Evolutionary conservation across 2,888 invertebrate species (phyloP), one percentile per base, ranked within the genome.

Genomic region (Galerucella calmariensis): DNA sequence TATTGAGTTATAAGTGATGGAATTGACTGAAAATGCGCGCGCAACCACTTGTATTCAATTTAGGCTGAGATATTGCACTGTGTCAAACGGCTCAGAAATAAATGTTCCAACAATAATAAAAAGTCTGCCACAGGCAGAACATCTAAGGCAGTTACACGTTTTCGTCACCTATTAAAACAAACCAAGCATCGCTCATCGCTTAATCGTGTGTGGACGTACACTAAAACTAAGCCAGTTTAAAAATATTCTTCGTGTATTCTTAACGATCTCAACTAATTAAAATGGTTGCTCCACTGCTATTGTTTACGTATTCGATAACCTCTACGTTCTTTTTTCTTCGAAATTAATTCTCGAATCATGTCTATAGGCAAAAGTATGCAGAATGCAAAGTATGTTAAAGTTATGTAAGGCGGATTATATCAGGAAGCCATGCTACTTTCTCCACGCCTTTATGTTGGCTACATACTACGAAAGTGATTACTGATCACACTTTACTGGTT

Each of bases 361-460:
- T 62, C 48, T 71, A 72, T 41, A 65, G 62, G 20, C 20, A 56
- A 56, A 46, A 70, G 20, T 66, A 69, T 20, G 20, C 62, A 72
- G 73, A 70, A 76, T 72, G 63, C 44, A 72, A 79, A 79, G 81
- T 82, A 76, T 80, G 81, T 80, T 81, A 75, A 41, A 16, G 71
- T 82, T 82, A 81, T 67, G 69, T 79, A 81, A 82, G 75, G 24
- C 53, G 70, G 75, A 77, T 78, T 80, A 77, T 80, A 77, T 76
- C 80, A 81, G 81, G 82, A 82, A 82, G 79, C 78, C 68, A 78
- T 79, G 69, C 78, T 72, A 81, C 82, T 82, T 82, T 82, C 82
- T 81, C 82, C 75, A 75, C 73, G 74, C 80, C 81, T 78, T 74
- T 53, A 72, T 77, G 79, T 78, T 78, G 75, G 75, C 79, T 79